Evolutionary conservation across 2,888 invertebrate species (phyloP).

Genomic region (Carcina quercana): DNA sequence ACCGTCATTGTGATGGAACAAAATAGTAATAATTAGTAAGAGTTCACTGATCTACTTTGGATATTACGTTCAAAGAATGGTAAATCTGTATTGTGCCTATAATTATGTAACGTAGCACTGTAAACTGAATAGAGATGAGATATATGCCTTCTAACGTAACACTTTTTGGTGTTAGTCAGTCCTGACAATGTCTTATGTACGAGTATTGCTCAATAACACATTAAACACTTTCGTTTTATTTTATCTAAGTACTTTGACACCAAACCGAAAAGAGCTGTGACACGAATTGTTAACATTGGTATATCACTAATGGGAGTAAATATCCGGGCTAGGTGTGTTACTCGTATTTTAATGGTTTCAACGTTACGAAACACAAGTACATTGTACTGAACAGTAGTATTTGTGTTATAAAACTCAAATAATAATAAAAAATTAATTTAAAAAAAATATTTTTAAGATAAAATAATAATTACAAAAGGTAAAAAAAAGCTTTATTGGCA

Average conservation of each 20-base stretch:
- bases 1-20: too few species aligned
- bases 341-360: too few species aligned
- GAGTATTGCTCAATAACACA: conserved; percentile 42
- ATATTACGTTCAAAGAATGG: conserved; percentile 4
- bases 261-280: conserved; percentile 36
- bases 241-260: conserved; percentile 52
- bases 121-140: conserved; percentile 30
- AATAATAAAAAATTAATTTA: too few species aligned
- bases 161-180: conserved; percentile 39
- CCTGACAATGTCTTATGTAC: conserved; percentile 13
- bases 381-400: too few species aligned
- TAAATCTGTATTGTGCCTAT: conserved; percentile 6
- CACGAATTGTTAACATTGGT: conserved; percentile 33
- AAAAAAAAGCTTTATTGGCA: too few species aligned
- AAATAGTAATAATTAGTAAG: conserved; percentile 2
- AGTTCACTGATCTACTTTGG: conserved; percentile 9
- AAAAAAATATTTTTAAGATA: too few species aligned
- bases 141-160: conserved; percentile 29
- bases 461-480: too few species aligned
- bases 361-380: conserved; percentile 13
- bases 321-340: conserved; percentile 10
- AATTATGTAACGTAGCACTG: conserved; percentile 5
- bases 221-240: conserved; percentile 49
- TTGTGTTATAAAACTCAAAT: too few species aligned
- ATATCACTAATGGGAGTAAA: conserved; percentile 7